These are phyloP conservation scores for Rhea americana DNA, from an alignment of 2,113 vertebrate species.

Conservation along the genomic window DNA sequence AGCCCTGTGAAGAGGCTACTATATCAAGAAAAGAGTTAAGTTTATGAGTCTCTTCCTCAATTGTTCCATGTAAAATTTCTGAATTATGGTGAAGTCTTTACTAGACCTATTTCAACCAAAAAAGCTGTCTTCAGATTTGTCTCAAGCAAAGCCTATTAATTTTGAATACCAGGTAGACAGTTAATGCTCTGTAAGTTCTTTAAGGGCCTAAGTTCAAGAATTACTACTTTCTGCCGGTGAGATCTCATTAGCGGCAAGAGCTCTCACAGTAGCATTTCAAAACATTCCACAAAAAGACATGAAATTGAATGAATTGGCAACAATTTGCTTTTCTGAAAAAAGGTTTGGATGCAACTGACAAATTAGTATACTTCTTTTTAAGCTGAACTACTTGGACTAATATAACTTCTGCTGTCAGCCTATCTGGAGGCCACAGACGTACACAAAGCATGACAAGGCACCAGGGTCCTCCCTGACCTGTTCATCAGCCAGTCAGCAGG, in stretches of 20 bases:
- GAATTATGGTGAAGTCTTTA: background rate
- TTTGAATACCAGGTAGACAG: background rate
- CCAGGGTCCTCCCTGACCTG: background rate
- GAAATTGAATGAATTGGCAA: background rate
- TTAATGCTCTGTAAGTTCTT: background rate
- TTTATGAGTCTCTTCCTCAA: background rate
- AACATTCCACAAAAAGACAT: background rate
- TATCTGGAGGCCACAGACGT: background rate
- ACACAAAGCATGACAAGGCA: background rate
- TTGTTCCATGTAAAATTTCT: background rate
- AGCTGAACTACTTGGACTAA: background rate
- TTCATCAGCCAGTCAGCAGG: background rate
- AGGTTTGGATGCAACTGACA: background rate
- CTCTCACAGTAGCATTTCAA: background rate
- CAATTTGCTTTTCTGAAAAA: background rate
- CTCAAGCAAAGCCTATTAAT: background rate
- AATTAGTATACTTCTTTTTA: background rate
- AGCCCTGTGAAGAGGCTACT: background rate
- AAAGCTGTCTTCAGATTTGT: background rate
- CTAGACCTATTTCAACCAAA: background rate
- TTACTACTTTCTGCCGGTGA: background rate
- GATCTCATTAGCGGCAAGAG: background rate
- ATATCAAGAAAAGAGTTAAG: accelerated
- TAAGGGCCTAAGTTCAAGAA: background rate
- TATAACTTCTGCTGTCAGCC: background rate